These are phyloP conservation scores for Branchellion lobata DNA, from an alignment of 2,888 invertebrate genomes.

Conservation along the genomic window DNA sequence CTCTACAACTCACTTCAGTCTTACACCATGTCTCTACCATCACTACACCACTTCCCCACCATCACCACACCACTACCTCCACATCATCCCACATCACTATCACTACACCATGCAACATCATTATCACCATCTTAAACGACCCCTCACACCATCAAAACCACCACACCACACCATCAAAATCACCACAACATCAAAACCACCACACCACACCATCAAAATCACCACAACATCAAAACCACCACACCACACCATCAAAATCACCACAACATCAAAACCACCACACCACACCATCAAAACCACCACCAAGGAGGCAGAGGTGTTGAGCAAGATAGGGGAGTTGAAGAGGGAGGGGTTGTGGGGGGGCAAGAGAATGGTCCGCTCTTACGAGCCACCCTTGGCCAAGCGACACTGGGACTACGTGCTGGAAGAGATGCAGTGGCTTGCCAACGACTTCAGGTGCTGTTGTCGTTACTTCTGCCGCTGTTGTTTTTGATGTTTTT, in stretches of 20 bases:
- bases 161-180: no score
- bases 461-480: no score
- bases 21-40: not conserved
- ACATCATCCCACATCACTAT: not conserved
- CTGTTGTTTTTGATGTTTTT: no score
- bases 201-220: no score
- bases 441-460: slow-evolving; percentile 86
- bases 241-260: no score
- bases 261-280: no score
- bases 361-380: slow-evolving; percentile 82
- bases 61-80: no score
- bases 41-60: not conserved
- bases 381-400: slow-evolving; percentile 71
- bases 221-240: no score
- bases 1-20: not conserved
- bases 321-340: slow-evolving; percentile 85
- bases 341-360: slow-evolving; percentile 94
- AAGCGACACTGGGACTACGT: slow-evolving; percentile 99
- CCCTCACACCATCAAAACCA: no score
- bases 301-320: slow-evolving; percentile 82
- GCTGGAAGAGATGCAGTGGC: slow-evolving; percentile 97
- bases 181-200: no score
- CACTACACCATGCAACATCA: not conserved
- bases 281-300: no score
- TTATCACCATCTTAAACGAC: no score